Evolutionary conservation across 2,888 invertebrate genomes (phyloP).

Genomic region (Agrotis exclamationis): DNA sequence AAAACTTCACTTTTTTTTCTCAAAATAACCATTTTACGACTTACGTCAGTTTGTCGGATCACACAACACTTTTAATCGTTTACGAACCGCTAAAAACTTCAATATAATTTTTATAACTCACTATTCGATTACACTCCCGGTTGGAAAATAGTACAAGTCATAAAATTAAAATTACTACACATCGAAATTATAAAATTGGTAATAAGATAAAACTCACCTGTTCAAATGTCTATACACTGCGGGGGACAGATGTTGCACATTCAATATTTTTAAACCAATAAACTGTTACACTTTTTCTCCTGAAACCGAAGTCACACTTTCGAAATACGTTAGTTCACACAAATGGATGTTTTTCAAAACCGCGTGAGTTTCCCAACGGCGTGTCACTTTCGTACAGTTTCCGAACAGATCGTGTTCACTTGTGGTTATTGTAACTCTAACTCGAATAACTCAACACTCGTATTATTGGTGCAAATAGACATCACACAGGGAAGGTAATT

Average conservation of each 20-base stretch:
- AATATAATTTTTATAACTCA: slow-evolving; percentile 35
- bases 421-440: slow-evolving; percentile 89
- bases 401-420: slow-evolving; percentile 86
- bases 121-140: slow-evolving; percentile 25
- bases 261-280: slow-evolving; percentile 60
- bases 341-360: slow-evolving; percentile 83
- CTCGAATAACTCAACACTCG: slow-evolving; percentile 81
- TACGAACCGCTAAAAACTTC: slow-evolving; percentile 43
- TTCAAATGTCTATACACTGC: slow-evolving; percentile 57
- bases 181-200: slow-evolving; percentile 40
- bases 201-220: slow-evolving; percentile 64
- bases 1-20: slow-evolving; percentile 33
- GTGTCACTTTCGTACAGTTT: slow-evolving; percentile 88
- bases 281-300: slow-evolving; percentile 71
- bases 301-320: slow-evolving; percentile 75
- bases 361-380: slow-evolving; percentile 84
- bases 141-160: slow-evolving; percentile 24
- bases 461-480: slow-evolving; percentile 81
- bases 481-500: slow-evolving; percentile 88
- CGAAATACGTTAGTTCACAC: slow-evolving; percentile 73
- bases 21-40: slow-evolving; percentile 62
- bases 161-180: slow-evolving; percentile 42
- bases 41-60: slow-evolving; percentile 44
- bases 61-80: slow-evolving; percentile 35
- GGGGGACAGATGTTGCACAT: slow-evolving; percentile 56